Base-by-base conservation (phyloP, 1,140 invertebrate species). In the Calliphora vicina region DNA sequence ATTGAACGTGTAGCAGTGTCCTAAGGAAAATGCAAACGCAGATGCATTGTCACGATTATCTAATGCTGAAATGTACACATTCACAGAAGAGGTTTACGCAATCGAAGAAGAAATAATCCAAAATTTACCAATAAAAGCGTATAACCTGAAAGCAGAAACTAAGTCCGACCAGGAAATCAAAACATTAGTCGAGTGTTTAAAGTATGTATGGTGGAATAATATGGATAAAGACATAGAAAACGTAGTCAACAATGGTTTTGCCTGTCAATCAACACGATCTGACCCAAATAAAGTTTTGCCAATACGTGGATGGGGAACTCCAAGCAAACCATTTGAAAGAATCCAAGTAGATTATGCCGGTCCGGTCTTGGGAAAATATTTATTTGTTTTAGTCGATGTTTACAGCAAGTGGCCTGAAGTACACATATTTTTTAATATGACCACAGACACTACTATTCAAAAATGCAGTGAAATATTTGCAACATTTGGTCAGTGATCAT, bases 1-100 rank as follows among this genome's bases (percentile, higher is more conserved):
- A n/a, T n/a, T n/a, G n/a, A n/a, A n/a, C n/a, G n/a, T n/a, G n/a
- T 83, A 90, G 92, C 83, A 88, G 90, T 78, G 89, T 91, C 5
- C 85, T 3, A 83, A 82, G 45, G 83, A 87, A 15, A 87, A 85
- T 73, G 85, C 57, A 3, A 82, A 86, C 42, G 86, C 86, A 0
- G 87, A 88, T 76, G 82, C 85, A 45, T 83, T 88, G 82, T 90
- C 87, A 45, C 84, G 88, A n/a, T 50, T 83, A 15, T 61, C 83
- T 2, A 57, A 1, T 17, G 15, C 45, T 2, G 57, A 83, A 6
- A 27, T 45, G n/a, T 9, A 73, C 2, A 17, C 10, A 13, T 23
- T 6, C 15, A 76, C 8, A 4, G 67, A 45, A 25, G 82, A 82
- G 50, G 23, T 82, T 43, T 5, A 82, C 25, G 8, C 20, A 17